These are phyloP conservation scores for Dasypogon diadema DNA, from an alignment of 2,888 invertebrate species.

Conservation along the genomic window DNA sequence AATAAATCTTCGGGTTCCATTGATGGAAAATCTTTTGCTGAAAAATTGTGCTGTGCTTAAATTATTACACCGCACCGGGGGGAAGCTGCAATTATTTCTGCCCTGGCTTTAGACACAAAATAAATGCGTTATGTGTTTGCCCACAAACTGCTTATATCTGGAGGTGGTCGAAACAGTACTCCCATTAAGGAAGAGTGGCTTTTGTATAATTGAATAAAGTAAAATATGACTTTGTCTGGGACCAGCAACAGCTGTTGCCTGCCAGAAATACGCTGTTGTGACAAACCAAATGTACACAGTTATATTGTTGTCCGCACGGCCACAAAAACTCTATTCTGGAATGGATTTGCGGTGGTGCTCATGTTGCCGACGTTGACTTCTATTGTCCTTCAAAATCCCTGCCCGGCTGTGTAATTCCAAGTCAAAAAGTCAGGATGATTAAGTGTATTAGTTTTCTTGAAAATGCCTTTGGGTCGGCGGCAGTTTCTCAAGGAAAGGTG, in stretches of 20 bases:
- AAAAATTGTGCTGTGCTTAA: slow-evolving; percentile 23
- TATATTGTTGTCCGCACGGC: slow-evolving; percentile 39
- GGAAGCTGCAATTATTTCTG: neutral
- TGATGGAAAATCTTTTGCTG: slow-evolving; percentile 10
- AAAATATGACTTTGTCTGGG: slow-evolving; percentile 6
- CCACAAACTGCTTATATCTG: slow-evolving; percentile 25
- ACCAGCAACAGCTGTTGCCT: slow-evolving; percentile 23
- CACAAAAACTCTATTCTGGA: slow-evolving; percentile 13
- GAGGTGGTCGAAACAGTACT: slow-evolving; percentile 17
- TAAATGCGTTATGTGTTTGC: slow-evolving; percentile 2
- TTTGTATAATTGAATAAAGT: slow-evolving; percentile 28
- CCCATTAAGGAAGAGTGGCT: slow-evolving; percentile 10
- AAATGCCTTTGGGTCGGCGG: neutral
- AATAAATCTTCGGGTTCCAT: neutral
- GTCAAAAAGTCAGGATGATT: slow-evolving; percentile 42
- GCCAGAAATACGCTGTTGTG: slow-evolving; percentile 36
- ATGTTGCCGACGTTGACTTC: neutral
- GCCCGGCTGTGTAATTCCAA: neutral
- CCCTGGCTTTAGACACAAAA: slow-evolving; percentile 1
- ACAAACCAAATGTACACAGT: slow-evolving; percentile 52
- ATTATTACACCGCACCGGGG: neutral
- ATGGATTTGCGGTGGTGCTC: slow-evolving; percentile 11
- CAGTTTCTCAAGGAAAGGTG: slow-evolving; percentile 10
- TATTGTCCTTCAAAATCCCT: slow-evolving; percentile 38
- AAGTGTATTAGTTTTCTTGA: slow-evolving; percentile 38